These are phyloP conservation scores for Hippasteria phrygiana DNA, from an alignment of 53 echinoderm and acorn worm species.

Conservation along the genomic window DNA sequence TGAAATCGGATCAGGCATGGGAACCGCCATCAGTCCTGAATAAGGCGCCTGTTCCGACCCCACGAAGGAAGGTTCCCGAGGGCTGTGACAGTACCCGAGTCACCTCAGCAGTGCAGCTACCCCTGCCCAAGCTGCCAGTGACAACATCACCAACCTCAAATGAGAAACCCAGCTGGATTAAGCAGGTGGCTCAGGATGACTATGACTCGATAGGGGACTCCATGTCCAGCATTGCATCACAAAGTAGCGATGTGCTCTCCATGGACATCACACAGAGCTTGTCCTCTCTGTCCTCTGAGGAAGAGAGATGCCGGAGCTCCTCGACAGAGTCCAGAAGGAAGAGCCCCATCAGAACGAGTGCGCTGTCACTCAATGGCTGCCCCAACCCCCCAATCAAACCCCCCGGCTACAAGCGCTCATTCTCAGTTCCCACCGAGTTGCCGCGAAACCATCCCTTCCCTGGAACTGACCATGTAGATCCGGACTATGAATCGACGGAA, in stretches of 20 bases:
- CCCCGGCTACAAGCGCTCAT: constrained; percentile 38
- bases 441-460: constrained; percentile 9
- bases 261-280: constrained; percentile 66
- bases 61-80: constrained; percentile 5
- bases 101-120: constrained; percentile 60
- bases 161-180: constrained; percentile 18
- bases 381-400: not conserved
- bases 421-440: constrained; percentile 56
- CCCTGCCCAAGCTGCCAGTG: constrained; percentile 55
- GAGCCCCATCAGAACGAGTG: constrained; percentile 41
- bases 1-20: not conserved
- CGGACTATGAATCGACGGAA: constrained; percentile 1
- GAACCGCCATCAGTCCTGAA: not conserved
- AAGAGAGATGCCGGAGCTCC: constrained; percentile 40
- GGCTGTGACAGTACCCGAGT: not conserved
- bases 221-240: constrained; percentile 44
- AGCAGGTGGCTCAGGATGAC: constrained; percentile 9
- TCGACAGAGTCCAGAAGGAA: constrained; percentile 40
- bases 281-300: constrained; percentile 56
- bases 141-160: not conserved
- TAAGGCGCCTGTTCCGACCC: constrained; percentile 6
- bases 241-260: constrained; percentile 26
- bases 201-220: constrained; percentile 39
- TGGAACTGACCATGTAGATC: not conserved
- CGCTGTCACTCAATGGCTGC: constrained; percentile 33